Conservation (phyloP, 2,797 vertebrate genomes). For the Mormyrops boulengeri region DNA sequence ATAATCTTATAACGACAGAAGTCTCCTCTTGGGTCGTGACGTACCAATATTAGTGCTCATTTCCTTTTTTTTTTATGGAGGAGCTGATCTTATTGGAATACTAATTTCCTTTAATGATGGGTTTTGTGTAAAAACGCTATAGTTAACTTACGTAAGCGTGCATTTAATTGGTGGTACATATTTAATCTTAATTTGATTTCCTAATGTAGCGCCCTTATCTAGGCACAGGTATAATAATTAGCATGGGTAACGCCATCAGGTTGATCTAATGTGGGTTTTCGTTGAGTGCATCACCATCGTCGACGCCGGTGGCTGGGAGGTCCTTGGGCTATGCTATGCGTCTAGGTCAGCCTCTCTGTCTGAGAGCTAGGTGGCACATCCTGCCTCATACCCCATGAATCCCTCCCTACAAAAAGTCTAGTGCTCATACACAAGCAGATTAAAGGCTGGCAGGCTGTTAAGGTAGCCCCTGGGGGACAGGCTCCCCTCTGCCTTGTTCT, state of each 20-base stretch:
- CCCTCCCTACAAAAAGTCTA: not conserved
- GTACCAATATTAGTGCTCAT: not conserved
- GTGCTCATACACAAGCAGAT: not conserved
- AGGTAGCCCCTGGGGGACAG: constrained; percentile 23
- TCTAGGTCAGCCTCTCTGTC: not conserved
- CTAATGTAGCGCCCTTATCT: not conserved
- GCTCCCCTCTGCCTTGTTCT: constrained; percentile 34
- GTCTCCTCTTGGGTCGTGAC: not conserved
- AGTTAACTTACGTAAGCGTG: not conserved
- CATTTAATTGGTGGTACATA: not conserved
- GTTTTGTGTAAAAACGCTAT: not conserved
- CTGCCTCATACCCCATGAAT: not conserved
- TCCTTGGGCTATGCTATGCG: not conserved
- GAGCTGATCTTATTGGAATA: not conserved
- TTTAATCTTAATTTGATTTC: not conserved
- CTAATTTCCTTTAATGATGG: not conserved
- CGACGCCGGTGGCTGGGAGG: not conserved
- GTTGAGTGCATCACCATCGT: not conserved
- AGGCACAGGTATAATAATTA: not conserved
- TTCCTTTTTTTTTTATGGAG: not conserved
- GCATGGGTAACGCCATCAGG: not conserved
- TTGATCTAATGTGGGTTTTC: not conserved
- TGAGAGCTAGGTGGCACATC: not conserved
- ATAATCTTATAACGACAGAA: not conserved
- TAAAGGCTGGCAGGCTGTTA: not conserved